Evolutionary conservation across 2,888 invertebrate genomes (phyloP).

Genomic region (Tiliacea citrago): DNA sequence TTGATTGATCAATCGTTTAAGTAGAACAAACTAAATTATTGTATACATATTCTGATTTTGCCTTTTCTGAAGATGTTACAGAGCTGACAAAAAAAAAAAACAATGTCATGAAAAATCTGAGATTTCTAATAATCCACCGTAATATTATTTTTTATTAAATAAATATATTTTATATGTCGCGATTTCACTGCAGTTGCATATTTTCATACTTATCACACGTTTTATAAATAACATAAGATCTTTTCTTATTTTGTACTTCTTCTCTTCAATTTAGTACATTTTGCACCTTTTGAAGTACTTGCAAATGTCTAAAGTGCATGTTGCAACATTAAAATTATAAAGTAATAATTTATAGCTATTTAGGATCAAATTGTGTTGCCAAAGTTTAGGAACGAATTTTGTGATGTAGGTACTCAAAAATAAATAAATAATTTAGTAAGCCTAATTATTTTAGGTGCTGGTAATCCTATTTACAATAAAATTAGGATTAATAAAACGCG

Average conservation of each 20-base stretch:
- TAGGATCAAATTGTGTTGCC: constrained; percentile 15
- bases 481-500: background rate
- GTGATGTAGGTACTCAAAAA: background rate
- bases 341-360: background rate
- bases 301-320: constrained; percentile 1
- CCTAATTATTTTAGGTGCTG: constrained; percentile 8
- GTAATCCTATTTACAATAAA: background rate
- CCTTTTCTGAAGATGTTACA: no score
- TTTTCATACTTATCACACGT: constrained; percentile 17
- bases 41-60: no score
- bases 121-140: constrained; percentile 48
- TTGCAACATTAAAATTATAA: constrained; percentile 6
- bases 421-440: constrained; percentile 33
- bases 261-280: background rate
- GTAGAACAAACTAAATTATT: no score
- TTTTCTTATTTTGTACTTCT: constrained; percentile 38
- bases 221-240: background rate
- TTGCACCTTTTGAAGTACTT: background rate
- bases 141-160: constrained; percentile 2
- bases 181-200: constrained; percentile 25
- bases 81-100: background rate
- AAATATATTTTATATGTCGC: constrained; percentile 29
- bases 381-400: constrained; percentile 30
- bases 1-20: background rate
- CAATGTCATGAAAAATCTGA: constrained; percentile 52